A percentile compares a stretch with the other conserved stretches of the same genome.
Conservation (phyloP, 2,888 invertebrate genomes). For the Neuroscelio doddi region DNA sequence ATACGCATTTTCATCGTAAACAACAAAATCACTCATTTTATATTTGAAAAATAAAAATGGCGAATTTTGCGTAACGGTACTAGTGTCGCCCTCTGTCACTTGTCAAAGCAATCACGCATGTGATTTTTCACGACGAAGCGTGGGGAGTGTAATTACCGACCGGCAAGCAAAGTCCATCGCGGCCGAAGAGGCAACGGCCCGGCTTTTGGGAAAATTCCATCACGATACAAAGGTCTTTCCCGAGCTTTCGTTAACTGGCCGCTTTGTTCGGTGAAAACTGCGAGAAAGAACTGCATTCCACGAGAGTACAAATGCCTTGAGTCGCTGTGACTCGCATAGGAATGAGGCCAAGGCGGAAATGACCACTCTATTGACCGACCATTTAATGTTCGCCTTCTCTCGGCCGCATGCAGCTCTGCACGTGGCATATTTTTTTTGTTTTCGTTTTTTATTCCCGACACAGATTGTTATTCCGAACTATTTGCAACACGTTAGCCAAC, state of each 20-base stretch:
- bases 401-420: constrained; percentile 21
- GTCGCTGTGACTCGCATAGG: constrained; percentile 31
- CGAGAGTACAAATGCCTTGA: constrained; percentile 31
- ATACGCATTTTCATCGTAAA: too few relatives aligned
- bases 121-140: too few relatives aligned
- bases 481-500: too few relatives aligned
- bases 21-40: too few relatives aligned
- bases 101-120: neutral
- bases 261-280: neutral
- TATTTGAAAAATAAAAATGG: too few relatives aligned
- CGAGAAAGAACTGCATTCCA: constrained; percentile 19
- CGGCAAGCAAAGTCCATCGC: neutral
- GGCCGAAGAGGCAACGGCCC: neutral
- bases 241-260: neutral
- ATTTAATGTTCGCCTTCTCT: constrained; percentile 54
- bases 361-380: constrained; percentile 59
- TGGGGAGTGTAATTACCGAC: neutral
- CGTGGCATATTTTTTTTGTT: too few relatives aligned
- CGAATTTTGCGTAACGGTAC: neutral
- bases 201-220: neutral
- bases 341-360: constrained; percentile 64
- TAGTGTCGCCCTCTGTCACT: neutral
- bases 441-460: neutral
- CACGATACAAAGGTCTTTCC: neutral
- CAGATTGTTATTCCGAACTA: constrained; percentile 2